Evolutionary conservation across 2,113 vertebrate genomes (phyloP).

Genomic region (Macroglossus sobrinus): DNA sequence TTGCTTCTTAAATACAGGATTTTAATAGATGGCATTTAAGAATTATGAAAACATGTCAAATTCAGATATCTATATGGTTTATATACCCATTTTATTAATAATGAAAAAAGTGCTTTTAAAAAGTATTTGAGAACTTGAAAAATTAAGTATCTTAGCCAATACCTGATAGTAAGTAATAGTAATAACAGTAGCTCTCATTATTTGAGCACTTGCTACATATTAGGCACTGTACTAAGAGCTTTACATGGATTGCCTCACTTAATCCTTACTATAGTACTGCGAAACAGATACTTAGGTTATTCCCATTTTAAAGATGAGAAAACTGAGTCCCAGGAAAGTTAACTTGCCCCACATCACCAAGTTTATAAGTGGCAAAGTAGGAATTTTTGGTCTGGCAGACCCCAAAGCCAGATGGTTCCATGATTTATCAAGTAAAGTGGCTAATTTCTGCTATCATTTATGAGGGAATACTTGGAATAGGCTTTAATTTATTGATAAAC

Average conservation of each 20-base stretch:
- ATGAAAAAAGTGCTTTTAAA: slow-evolving; percentile 3
- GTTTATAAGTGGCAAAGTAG: background rate
- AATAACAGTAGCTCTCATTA: background rate
- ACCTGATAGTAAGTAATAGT: background rate
- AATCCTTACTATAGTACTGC: background rate
- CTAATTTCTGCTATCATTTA: background rate
- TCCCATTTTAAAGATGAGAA: background rate
- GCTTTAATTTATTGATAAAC: background rate
- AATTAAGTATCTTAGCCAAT: background rate
- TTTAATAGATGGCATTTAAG: slow-evolving; percentile 21
- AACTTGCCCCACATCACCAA: background rate
- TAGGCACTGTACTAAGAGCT: background rate
- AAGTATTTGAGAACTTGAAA: slow-evolving; percentile 1
- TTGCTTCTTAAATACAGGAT: background rate
- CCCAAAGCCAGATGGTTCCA: background rate
- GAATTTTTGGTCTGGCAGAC: background rate
- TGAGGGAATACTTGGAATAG: background rate
- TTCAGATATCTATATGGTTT: background rate
- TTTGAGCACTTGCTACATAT: background rate
- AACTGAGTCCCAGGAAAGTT: background rate
- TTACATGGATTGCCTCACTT: background rate
- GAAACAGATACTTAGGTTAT: background rate
- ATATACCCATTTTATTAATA: background rate
- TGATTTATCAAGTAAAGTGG: background rate
- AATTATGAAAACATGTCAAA: slow-evolving; percentile 35